A percentile compares a stretch with the other conserved stretches of the same genome.
Evolutionary conservation across 1,140 invertebrate species (phyloP).

Genomic region (Brachionus rotundiformis): DNA sequence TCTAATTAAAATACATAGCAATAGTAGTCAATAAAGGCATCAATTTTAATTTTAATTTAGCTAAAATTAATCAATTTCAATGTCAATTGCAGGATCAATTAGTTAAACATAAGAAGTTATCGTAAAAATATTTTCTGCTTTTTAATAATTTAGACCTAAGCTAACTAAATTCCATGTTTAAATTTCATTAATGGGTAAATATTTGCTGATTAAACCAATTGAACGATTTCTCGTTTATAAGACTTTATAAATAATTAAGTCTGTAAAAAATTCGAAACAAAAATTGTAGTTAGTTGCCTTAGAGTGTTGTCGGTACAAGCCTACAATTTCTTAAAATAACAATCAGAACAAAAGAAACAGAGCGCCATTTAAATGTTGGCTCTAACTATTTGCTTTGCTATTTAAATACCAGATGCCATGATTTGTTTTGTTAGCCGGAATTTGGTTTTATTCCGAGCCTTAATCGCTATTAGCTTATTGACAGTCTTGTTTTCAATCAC

Average conservation of each 20-base stretch:
- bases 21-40: neutral
- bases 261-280: neutral
- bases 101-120: too few relatives aligned
- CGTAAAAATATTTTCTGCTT: too few relatives aligned
- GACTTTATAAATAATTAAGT: neutral
- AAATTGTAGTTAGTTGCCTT: neutral
- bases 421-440: neutral
- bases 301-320: conserved; percentile 9
- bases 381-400: neutral
- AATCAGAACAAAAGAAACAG: neutral
- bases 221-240: neutral
- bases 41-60: neutral
- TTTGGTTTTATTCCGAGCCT: neutral
- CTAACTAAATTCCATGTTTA: neutral
- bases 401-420: neutral
- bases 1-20: neutral
- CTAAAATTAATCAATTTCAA: neutral
- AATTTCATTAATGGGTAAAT: conserved; percentile 11
- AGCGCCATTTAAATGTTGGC: neutral
- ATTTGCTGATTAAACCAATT: conserved; percentile 15
- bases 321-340: neutral
- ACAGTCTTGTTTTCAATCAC: neutral
- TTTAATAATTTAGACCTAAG: too few relatives aligned
- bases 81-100: conserved; percentile 1
- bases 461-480: neutral